Base-by-base conservation (phyloP, 2,888 invertebrate species). In the Oscheius myriophilus region DNA sequence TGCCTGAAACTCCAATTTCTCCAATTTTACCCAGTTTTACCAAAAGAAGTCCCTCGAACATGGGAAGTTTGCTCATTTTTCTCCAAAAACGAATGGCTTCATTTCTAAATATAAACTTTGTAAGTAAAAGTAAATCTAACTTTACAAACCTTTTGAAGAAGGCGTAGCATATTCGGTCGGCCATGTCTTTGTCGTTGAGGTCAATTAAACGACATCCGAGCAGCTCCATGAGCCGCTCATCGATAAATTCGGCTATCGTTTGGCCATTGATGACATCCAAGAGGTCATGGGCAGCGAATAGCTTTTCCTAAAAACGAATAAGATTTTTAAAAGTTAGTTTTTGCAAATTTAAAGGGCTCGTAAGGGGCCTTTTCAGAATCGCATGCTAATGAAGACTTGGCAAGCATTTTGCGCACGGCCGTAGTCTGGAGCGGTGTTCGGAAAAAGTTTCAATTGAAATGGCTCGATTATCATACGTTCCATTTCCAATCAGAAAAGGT, bases 1-100 rank as follows among this genome's bases (percentile, higher is more conserved):
- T 6, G 46, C 51, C n/a, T n/a, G n/a, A n/a, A n/a, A n/a, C n/a
- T n/a, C n/a, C n/a, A n/a, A n/a, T n/a, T n/a, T n/a, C n/a, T n/a
- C n/a, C n/a, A n/a, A n/a, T n/a, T n/a, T n/a, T n/a, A n/a, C n/a
- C n/a, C n/a, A n/a, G n/a, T n/a, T n/a, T n/a, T n/a, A n/a, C n/a
- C 33, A 61, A 21, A 46, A 61, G 49, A 14, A 61, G 49, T 14
- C 61, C 61, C 26, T 61, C 61, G 26, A 61, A 61, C 9, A 61
- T 25, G 9, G 61, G 61, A 16, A 61, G 33, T 2, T 61, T 46
- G 46, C 49, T 49, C 26, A 26, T 39, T 23, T 49, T 2, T 26
- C 18, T 16, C 61, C 61, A 61, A 0, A 49, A 26, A 16, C 2
- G 2, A 1, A 61, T 26, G 11, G 49, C 49, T 4, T 2, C 16